Base-by-base conservation (phyloP, 2,113 vertebrate species). In the Lamprologus tigripictilis region DNA sequence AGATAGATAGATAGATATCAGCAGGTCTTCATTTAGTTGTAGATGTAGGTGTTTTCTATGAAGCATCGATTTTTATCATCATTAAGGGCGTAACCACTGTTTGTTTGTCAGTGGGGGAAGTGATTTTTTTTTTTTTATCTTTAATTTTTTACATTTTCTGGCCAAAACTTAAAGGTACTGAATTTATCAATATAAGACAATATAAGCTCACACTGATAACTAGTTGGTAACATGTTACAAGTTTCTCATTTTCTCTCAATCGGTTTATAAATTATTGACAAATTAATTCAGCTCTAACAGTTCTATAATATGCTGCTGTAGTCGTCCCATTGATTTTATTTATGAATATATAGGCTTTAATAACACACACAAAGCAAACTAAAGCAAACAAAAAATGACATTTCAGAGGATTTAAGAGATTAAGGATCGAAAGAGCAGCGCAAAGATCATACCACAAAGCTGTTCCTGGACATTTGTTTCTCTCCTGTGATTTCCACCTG, bases 21-120 rank as follows among this genome's bases (percentile, higher is more conserved):
- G 51, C 85, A 86, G 90, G 91, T 92, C 16, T 78, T 76, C 16
- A 5, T 54, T 33, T 54, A 19, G 1, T 1, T 61, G 47, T 5
- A 49, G n/a, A 40, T 53, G 12, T 58, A 1, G 57, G 17, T 19
- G 37, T 81, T 37, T 35, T 55, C 68, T 73, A 47, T 17, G 21
- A 73, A 73, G 21, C 5, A 26, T 26, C 3, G 37, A 26, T 73
- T 73, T 47, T 17, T 4, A 19, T 28, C 17, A 79, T n/a, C 17
- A 79, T 33, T 35, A 53, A 7, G 23, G 40, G 23, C 1, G 1
- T 26, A 73, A 76, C 40, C 23, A 19, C 4, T 17, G 23, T 19
- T 47, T 76, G 21, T 11, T 76, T 76, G 0, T 28, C 6, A 76
- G 14, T 11, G 9, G 14, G 42, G 21, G 9, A 28, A 12, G 42